These are phyloP conservation scores for Lissocephala sabroskyi DNA, from an alignment of 2,888 invertebrate species.

Conservation along the genomic window DNA sequence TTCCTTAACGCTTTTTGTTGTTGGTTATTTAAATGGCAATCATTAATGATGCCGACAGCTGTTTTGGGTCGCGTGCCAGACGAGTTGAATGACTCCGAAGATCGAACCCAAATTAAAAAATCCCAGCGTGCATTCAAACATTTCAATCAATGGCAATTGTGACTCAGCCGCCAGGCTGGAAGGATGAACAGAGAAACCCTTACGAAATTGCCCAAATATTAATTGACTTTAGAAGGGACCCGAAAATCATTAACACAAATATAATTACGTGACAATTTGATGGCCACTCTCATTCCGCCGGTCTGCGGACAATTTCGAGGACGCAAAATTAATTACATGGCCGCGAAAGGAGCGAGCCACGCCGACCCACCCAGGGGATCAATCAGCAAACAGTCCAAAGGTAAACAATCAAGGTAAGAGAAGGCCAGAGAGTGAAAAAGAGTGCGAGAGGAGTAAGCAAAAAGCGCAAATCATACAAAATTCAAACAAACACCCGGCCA, in stretches of 20 bases:
- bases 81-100: conserved; percentile 25
- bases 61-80: conserved; percentile 33
- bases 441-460: conserved; percentile 3
- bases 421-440: conserved; percentile 3
- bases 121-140: conserved; percentile 40
- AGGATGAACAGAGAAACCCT: conserved; percentile 11
- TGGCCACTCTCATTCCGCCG: conserved; percentile 14
- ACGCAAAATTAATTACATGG: conserved; percentile 43
- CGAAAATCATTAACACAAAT: conserved; percentile 58
- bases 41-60: too few relatives aligned
- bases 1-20: too few relatives aligned
- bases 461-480: conserved; percentile 36
- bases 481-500: conserved; percentile 38
- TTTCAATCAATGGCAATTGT: background rate
- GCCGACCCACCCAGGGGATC: conserved; percentile 47
- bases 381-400: conserved; percentile 54
- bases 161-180: too few relatives aligned
- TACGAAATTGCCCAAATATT: conserved; percentile 48
- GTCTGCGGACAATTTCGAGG: conserved; percentile 9
- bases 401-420: conserved; percentile 46
- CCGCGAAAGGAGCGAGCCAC: conserved; percentile 11
- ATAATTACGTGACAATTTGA: conserved; percentile 69
- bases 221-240: conserved; percentile 51
- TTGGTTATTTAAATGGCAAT: too few relatives aligned
- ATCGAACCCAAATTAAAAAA: conserved; percentile 41